Conservation (phyloP, 35 echinoderm and acorn worm species). For the Amphiura filiformis region DNA sequence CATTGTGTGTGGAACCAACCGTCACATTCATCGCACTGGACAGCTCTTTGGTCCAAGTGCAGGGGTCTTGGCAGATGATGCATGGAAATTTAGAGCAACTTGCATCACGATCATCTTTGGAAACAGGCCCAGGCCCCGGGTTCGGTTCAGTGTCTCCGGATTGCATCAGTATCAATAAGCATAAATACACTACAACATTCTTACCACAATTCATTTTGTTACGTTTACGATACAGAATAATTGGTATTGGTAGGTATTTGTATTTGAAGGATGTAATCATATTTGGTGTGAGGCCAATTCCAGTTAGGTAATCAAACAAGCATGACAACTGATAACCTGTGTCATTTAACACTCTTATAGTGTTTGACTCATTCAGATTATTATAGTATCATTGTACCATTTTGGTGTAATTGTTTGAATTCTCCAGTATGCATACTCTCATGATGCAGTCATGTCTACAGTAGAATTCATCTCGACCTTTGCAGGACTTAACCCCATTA, state of each 20-base stretch:
- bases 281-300: background rate
- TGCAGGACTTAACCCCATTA: too few relatives aligned
- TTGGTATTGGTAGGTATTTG: background rate
- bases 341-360: background rate
- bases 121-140: too few relatives aligned
- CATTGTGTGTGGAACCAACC: too few relatives aligned
- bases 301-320: background rate
- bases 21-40: constrained; percentile 41
- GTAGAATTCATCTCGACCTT: too few relatives aligned
- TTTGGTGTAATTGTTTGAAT: background rate
- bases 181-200: background rate
- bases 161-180: background rate
- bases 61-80: too few relatives aligned
- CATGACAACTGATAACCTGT: background rate
- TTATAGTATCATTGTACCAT: background rate
- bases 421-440: background rate
- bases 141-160: too few relatives aligned
- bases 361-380: background rate
- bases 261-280: background rate
- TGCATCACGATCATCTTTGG: too few relatives aligned
- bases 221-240: background rate
- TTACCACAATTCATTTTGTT: background rate
- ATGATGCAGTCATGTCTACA: too few relatives aligned
- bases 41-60: constrained; percentile 37
- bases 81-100: too few relatives aligned